Percentiles rank a stretch among this genome's conserved stretches.
Evolutionary conservation across 1,140 invertebrate genomes (phyloP).

Genomic region (Callitettix versicolor): DNA sequence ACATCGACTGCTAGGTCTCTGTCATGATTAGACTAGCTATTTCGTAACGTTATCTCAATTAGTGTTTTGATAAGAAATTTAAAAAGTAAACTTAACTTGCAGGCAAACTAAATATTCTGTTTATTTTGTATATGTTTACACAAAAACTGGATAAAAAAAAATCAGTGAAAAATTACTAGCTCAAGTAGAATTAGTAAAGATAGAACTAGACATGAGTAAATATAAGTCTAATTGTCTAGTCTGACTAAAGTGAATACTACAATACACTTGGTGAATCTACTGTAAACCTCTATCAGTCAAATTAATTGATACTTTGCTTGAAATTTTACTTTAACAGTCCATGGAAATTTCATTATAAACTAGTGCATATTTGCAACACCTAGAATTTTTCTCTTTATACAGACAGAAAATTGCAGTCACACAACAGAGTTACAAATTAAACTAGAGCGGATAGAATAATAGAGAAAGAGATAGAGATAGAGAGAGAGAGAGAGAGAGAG

Average conservation of each 20-base stretch:
- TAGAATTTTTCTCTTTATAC: slow-evolving; percentile 23
- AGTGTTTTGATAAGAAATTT: no score
- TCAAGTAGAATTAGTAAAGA: background rate
- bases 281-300: slow-evolving; percentile 24
- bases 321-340: slow-evolving; percentile 25
- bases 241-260: slow-evolving; percentile 19
- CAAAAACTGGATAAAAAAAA: background rate
- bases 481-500: slow-evolving; percentile 3
- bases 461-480: slow-evolving; percentile 4
- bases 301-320: slow-evolving; percentile 22
- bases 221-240: slow-evolving; percentile 6
- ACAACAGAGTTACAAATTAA: slow-evolving; percentile 22
- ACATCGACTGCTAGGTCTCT: slow-evolving; percentile 9
- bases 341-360: slow-evolving; percentile 24
- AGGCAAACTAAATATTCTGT: background rate
- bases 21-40: background rate
- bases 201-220: slow-evolving; percentile 9
- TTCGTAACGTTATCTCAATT: slow-evolving; percentile 2
- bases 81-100: background rate
- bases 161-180: background rate
- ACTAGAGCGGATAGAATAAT: slow-evolving; percentile 23
- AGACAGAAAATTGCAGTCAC: slow-evolving; percentile 26
- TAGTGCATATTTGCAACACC: slow-evolving; percentile 13
- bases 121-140: background rate
- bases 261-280: slow-evolving; percentile 22